Conservation (phyloP, 37 sponge, comb jelly and placozoan species). For the Mnemiopsis leidyi region DNA sequence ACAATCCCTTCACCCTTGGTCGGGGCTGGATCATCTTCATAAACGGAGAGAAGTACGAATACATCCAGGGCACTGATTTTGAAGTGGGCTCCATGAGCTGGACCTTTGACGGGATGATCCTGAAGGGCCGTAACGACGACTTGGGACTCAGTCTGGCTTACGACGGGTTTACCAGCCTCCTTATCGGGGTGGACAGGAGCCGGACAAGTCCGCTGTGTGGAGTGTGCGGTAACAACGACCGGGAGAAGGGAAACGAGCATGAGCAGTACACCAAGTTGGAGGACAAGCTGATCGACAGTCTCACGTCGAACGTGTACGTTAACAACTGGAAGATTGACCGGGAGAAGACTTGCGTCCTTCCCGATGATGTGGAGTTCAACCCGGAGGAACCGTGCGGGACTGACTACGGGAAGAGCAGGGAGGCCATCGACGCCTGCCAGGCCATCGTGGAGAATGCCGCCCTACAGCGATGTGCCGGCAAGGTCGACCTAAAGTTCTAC, state of each 20-base stretch:
- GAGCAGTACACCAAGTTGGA: conserved; percentile 19
- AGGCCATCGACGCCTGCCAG: not conserved
- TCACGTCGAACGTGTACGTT: not conserved
- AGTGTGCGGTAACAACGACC: conserved; percentile 43
- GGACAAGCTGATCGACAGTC: not conserved
- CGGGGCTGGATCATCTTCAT: not conserved
- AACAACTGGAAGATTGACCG: conserved; percentile 54
- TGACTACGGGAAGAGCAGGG: not conserved
- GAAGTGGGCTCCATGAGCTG: not conserved
- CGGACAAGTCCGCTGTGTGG: not conserved
- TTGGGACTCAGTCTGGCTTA: not conserved
- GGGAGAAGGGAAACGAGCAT: not conserved
- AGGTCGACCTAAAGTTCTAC: not conserved
- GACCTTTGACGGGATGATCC: conserved; percentile 21
- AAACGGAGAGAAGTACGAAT: not conserved
- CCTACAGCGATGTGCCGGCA: not conserved
- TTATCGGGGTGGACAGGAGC: not conserved
- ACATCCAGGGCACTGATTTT: not conserved
- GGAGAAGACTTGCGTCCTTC: not conserved
- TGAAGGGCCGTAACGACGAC: not conserved
- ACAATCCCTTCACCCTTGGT: not conserved
- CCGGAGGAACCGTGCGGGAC: conserved; percentile 2
- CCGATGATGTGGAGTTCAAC: not conserved
- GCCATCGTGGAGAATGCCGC: not conserved
- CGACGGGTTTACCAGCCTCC: not conserved